Evolutionary conservation across 1,140 invertebrate species (phyloP).

Genomic region (Lutraria rhynchaena): DNA sequence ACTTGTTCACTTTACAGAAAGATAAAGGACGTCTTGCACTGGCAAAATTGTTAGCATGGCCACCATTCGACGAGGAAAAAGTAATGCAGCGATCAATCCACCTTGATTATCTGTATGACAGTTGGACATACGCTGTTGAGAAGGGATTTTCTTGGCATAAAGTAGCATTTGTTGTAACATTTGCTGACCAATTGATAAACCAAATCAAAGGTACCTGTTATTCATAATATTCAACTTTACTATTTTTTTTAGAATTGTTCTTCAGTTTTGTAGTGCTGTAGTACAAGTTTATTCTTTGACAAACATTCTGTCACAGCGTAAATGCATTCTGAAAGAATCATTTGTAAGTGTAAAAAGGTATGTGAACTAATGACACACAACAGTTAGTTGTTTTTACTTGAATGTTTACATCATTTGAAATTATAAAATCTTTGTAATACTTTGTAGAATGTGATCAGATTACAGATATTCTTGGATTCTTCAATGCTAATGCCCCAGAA

Average conservation of each 20-base stretch:
- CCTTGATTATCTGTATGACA: slow-evolving; percentile 76
- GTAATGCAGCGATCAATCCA: slow-evolving; percentile 68
- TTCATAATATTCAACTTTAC: background rate
- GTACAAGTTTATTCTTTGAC: background rate
- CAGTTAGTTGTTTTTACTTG: too few relatives aligned
- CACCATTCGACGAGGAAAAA: slow-evolving; percentile 65
- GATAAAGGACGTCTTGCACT: slow-evolving; percentile 60
- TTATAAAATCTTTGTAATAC: too few relatives aligned
- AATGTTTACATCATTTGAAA: too few relatives aligned
- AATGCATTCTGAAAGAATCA: background rate
- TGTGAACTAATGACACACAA: too few relatives aligned
- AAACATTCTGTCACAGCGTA: background rate
- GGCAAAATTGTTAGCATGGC: slow-evolving; percentile 62
- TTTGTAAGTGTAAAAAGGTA: background rate
- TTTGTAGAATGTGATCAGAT: slow-evolving; percentile 64
- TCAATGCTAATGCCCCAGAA: slow-evolving; percentile 58
- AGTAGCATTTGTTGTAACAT: slow-evolving; percentile 66
- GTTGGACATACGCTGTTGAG: slow-evolving; percentile 72
- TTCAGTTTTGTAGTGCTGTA: background rate
- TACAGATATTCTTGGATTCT: slow-evolving; percentile 65
- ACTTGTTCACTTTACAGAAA: slow-evolving; percentile 63
- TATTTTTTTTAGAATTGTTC: background rate
- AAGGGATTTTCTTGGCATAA: slow-evolving; percentile 78
- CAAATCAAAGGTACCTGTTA: slow-evolving; percentile 68
- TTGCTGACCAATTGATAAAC: slow-evolving; percentile 70